Conservation (phyloP, 2,797 vertebrate genomes). For the Chloroceryle inda region DNA sequence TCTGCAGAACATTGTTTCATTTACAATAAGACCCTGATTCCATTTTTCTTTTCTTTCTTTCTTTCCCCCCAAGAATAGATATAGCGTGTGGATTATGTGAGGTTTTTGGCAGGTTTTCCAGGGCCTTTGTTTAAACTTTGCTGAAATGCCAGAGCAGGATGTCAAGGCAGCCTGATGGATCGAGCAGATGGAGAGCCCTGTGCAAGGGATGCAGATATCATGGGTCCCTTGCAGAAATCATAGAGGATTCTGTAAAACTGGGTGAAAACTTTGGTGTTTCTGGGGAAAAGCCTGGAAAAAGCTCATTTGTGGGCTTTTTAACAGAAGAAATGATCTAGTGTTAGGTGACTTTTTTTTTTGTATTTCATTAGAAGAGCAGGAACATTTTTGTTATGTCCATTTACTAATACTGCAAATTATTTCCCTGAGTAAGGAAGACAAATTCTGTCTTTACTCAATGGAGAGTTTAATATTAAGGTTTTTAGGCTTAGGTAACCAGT, state of each 20-base stretch:
- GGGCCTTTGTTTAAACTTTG: constrained; percentile 61
- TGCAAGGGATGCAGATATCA: not conserved
- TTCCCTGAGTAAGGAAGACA: not conserved
- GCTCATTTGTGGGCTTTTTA: not conserved
- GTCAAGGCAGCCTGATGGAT: constrained; percentile 47
- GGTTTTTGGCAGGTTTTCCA: constrained; percentile 61
- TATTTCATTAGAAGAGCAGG: not conserved
- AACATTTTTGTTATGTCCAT: not conserved
- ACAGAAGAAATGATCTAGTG: not conserved
- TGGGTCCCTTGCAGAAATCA: not conserved
- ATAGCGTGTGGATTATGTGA: constrained; percentile 43
- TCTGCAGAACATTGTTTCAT: constrained; percentile 36
- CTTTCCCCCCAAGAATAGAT: not conserved
- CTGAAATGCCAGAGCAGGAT: constrained; percentile 15
- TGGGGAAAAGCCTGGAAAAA: not conserved
- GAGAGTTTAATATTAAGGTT: not conserved
- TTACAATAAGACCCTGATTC: constrained; percentile 29
- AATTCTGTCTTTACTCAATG: not conserved
- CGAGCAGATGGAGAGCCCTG: not conserved
- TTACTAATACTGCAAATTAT: not conserved
- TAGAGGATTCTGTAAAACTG: not conserved
- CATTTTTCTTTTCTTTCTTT: not conserved
- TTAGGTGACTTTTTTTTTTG: not conserved
- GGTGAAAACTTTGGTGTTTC: not conserved
- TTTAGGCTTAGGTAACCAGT: not conserved